Conservation (phyloP, 2,888 invertebrate genomes). For the Drosophila algonquin region DNA sequence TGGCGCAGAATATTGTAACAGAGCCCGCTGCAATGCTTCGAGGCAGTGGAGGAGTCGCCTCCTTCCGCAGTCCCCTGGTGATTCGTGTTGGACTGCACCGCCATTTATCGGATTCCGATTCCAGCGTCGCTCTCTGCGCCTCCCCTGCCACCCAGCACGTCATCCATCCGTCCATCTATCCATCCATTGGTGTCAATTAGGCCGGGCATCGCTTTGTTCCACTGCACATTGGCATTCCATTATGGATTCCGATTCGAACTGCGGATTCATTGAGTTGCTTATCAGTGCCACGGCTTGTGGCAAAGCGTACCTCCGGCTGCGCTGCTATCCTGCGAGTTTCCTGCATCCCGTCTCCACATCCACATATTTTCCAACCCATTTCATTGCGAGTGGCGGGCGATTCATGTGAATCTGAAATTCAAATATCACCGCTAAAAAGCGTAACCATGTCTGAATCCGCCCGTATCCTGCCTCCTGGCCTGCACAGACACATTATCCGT, state of each 20-base stretch:
- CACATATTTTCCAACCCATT: constrained; percentile 82
- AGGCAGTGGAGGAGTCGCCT: constrained; percentile 63
- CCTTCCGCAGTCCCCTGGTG: constrained; percentile 40
- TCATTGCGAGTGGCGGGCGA: constrained; percentile 49
- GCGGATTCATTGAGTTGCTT: constrained; percentile 51
- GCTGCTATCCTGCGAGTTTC: constrained; percentile 12
- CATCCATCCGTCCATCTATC: constrained; percentile 3
- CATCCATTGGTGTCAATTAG: constrained; percentile 31
- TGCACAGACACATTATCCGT: constrained; percentile 33
- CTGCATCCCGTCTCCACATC: constrained; percentile 36
- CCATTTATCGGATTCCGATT: constrained; percentile 24
- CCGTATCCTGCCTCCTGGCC: constrained; percentile 37
- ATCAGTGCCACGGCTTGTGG: constrained; percentile 50
- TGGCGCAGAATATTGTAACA: constrained; percentile 33
- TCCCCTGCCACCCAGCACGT: constrained; percentile 1
- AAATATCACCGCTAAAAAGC: constrained; percentile 75
- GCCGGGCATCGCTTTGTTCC: constrained; percentile 41
- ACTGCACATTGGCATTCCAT: constrained; percentile 49
- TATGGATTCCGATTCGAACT: constrained; percentile 37
- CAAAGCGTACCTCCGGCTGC: constrained; percentile 8
- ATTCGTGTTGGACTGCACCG: constrained; percentile 20
- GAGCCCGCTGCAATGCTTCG: constrained; percentile 32
- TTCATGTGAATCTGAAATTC: constrained; percentile 64
- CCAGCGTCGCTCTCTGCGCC: constrained; percentile 14
- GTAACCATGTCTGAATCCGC: constrained; percentile 48